Conservation (phyloP, 2,113 vertebrate genomes). For the Orthonyx spaldingii region DNA sequence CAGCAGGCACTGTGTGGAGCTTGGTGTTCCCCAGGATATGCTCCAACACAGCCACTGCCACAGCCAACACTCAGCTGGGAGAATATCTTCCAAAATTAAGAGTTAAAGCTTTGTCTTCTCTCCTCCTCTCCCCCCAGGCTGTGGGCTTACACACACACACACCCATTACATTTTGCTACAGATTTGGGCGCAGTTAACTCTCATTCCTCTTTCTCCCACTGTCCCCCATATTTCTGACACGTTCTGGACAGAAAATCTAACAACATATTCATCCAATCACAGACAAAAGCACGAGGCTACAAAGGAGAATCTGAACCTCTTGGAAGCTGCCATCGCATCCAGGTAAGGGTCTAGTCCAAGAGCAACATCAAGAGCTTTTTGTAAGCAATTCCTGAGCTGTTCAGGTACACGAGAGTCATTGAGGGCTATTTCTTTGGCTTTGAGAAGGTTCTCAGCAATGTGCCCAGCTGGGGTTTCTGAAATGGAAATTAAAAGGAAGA, state of each 20-base stretch:
- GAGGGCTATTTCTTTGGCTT: slow-evolving; percentile 70
- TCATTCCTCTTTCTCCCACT: background rate
- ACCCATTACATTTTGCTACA: rapidly evolving
- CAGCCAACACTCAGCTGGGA: rapidly evolving
- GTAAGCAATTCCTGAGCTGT: slow-evolving; percentile 61
- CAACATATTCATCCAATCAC: background rate
- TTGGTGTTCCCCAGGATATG: background rate
- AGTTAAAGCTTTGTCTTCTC: background rate
- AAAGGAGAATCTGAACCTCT: slow-evolving; percentile 12
- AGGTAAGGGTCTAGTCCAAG: slow-evolving; percentile 72
- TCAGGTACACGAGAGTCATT: slow-evolving; percentile 51
- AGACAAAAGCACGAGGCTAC: background rate
- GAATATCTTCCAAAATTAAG: background rate
- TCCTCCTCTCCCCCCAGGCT: background rate
- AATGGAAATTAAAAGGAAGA: slow-evolving; percentile 25
- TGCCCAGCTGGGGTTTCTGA: slow-evolving; percentile 70
- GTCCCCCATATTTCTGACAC: rapidly evolving
- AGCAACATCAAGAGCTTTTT: slow-evolving; percentile 74
- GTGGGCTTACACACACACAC: too few relatives aligned
- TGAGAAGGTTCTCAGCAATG: slow-evolving; percentile 73
- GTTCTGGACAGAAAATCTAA: background rate
- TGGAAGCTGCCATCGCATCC: slow-evolving; percentile 58
- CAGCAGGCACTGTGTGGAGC: background rate
- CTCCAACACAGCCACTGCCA: background rate
- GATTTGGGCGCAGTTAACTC: background rate